Conservation (phyloP, 2,888 invertebrate genomes). For the Megamerina dolium region DNA sequence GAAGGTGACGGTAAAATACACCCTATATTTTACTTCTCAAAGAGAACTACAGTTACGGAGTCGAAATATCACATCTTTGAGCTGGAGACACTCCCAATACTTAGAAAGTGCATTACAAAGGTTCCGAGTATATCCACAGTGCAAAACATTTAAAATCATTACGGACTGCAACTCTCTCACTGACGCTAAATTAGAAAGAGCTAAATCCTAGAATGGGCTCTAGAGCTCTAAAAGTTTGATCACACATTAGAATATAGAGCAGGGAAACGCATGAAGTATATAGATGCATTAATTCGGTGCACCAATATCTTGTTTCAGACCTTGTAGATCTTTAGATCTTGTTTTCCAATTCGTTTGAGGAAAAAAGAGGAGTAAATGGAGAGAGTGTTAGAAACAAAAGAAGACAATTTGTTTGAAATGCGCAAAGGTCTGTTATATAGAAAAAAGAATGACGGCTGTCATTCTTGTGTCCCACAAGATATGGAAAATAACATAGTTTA, state of each 20-base stretch:
- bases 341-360: too few relatives aligned
- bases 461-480: constrained; percentile 15
- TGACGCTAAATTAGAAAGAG: constrained; percentile 10
- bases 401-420: too few relatives aligned
- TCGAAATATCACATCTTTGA: constrained; percentile 31
- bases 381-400: too few relatives aligned
- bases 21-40: constrained; percentile 35
- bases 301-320: too few relatives aligned
- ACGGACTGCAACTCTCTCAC: constrained; percentile 28
- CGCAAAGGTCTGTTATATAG: constrained; percentile 16
- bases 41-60: constrained; percentile 23
- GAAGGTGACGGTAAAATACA: constrained; percentile 24
- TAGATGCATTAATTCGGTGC: constrained; percentile 15
- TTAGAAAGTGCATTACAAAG: constrained; percentile 29
- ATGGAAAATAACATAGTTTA: constrained; percentile 16
- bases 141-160: constrained; percentile 25
- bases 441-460: constrained; percentile 5
- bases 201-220: constrained; percentile 13
- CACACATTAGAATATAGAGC: constrained; percentile 11
- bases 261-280: constrained; percentile 13
- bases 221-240: constrained; percentile 9
- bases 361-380: too few relatives aligned
- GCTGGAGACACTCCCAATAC: constrained; percentile 28
- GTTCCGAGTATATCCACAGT: constrained; percentile 11
- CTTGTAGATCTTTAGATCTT: too few relatives aligned